Conservation (phyloP, 2,888 invertebrate species). For the Ormia ochracea region DNA sequence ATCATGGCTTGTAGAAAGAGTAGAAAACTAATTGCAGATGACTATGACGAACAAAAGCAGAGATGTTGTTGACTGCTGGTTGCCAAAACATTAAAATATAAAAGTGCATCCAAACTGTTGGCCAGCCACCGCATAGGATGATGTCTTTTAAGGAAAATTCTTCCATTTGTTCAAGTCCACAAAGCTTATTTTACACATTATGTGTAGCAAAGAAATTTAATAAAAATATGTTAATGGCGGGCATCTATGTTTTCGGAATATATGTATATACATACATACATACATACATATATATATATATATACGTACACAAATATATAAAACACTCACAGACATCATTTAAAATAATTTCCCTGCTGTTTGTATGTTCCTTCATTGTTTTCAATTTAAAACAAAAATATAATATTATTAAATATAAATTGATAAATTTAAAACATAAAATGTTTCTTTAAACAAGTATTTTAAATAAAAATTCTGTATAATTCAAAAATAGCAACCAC, state of each 20-base stretch:
- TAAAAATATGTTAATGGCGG: conserved; percentile 7
- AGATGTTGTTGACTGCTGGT: conserved; percentile 6
- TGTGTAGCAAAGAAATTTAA: conserved; percentile 15
- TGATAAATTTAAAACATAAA: background rate
- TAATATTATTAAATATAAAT: background rate
- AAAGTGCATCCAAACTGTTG: background rate
- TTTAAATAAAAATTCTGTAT: conserved; percentile 34
- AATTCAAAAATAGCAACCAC: conserved; percentile 50
- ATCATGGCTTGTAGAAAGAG: too few species aligned
- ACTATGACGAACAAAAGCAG: conserved; percentile 1
- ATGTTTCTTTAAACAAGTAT: conserved; percentile 26
- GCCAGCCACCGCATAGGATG: background rate
- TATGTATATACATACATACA: too few species aligned
- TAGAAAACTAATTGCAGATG: conserved; percentile 2
- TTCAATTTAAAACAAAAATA: background rate
- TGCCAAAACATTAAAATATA: background rate
- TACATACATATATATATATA: too few species aligned
- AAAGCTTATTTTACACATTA: conserved; percentile 19
- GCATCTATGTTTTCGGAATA: background rate
- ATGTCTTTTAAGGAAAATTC: conserved; percentile 24
- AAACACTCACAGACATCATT: background rate
- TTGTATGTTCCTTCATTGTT: background rate
- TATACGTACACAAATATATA: background rate
- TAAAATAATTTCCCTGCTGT: background rate
- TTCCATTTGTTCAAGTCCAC: conserved; percentile 37